Evolutionary conservation across 1,140 invertebrate genomes (phyloP).

Genomic region (Episyrphus balteatus): DNA sequence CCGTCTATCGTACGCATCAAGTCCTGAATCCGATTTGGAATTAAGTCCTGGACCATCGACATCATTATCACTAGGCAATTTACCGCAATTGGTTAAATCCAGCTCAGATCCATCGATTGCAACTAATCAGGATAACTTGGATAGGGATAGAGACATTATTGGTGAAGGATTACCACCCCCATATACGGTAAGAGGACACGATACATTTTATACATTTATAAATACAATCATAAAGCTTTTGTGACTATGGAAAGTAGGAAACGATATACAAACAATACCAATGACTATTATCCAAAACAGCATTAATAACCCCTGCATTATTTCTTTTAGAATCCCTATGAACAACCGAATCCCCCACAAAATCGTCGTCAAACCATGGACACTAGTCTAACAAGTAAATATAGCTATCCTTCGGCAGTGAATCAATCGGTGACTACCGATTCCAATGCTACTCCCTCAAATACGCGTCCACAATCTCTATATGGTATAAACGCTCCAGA

Average conservation of each 20-base stretch:
- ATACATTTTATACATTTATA: neutral
- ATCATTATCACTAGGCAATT: slow-evolving; percentile 43
- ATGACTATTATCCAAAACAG: no score
- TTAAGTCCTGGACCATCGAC: slow-evolving; percentile 61
- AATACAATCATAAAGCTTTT: neutral
- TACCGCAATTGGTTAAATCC: slow-evolving; percentile 63
- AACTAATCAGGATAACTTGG: slow-evolving; percentile 50
- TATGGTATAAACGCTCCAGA: slow-evolving; percentile 50
- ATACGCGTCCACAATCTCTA: slow-evolving; percentile 24
- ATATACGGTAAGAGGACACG: slow-evolving; percentile 55
- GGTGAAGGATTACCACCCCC: slow-evolving; percentile 56
- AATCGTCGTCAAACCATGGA: slow-evolving; percentile 30
- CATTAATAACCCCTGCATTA: neutral
- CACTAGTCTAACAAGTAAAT: slow-evolving; percentile 23
- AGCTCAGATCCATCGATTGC: slow-evolving; percentile 73
- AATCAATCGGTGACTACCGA: slow-evolving; percentile 11
- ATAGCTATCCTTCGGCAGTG: slow-evolving; percentile 3
- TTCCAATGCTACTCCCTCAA: slow-evolving; percentile 6
- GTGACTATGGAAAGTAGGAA: neutral
- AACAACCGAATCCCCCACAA: slow-evolving; percentile 3
- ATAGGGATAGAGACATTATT: slow-evolving; percentile 44
- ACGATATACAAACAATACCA: neutral
- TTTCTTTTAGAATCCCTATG: slow-evolving; percentile 17
- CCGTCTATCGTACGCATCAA: slow-evolving; percentile 88
- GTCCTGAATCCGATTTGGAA: slow-evolving; percentile 89